Evolutionary conservation across 2,797 vertebrate species (phyloP), one percentile per base, ranked within the genome.

Genomic region (Streptopelia turtur): DNA sequence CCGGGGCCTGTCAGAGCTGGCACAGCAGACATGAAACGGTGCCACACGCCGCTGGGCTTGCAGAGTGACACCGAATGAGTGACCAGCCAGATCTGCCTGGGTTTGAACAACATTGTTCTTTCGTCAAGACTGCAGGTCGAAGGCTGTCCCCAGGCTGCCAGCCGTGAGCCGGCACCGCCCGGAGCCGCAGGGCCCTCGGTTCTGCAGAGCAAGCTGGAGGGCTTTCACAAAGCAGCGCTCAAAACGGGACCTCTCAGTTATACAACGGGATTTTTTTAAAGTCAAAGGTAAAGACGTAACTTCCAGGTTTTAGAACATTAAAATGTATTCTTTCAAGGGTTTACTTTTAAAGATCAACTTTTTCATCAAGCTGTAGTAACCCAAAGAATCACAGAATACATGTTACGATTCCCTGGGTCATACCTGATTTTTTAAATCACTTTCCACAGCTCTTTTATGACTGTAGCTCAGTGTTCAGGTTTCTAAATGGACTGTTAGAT

Each of bases 101-200:
- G 55, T 70, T 14, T 22, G 72, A 78, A 52, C 8, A 11, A 16
- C 13, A 1, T 10, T 56, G 72, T 52, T 3, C 20, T 10, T 43
- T 27, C 43, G 41, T 30, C 52, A 63, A 66, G 33, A 61, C 22
- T 22, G 53, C 63, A 45, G 23, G 28, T 37, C 13, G 30, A 33
- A 60, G 33, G 33, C 47, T 61, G 50, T n/a, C 35, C 79, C 23
- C 41, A 11, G 33, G 63, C 4, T 43, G 25, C 30, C n/a, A 31
- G 5, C 50, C 1, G 0, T 16, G 5, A 27, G 23, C 22, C 5
- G 22, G 27, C 2, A 0, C 8, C 64, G 24, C 22, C 71, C 33
- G 7, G 10, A 8, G n/a, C 24, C n/a, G 33, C 35, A n/a, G 39
- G 43, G 16, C 20, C 20, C 25, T 33, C 3, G 2, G 23, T 65